A percentile compares a stretch with the other conserved stretches of the same genome.
Evolutionary conservation across 1,140 invertebrate species (phyloP).

Genomic region (Drosophila repletoides): DNA sequence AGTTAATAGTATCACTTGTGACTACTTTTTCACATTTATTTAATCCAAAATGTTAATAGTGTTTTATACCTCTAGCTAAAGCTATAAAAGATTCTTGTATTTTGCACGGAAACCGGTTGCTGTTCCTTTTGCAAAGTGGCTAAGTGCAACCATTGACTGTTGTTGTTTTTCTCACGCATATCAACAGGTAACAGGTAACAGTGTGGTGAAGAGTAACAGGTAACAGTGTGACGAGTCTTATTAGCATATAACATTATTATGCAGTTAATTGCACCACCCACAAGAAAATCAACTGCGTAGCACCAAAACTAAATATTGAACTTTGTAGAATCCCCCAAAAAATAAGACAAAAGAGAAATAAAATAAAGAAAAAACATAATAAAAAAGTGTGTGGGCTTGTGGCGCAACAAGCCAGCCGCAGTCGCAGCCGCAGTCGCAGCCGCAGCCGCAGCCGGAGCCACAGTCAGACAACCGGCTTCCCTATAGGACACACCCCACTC

Average conservation of each 20-base stretch:
- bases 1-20: too few species aligned
- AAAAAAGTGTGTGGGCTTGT: conserved; percentile 37
- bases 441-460: neutral
- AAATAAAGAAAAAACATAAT: conserved; percentile 1
- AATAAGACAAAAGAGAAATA: neutral
- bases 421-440: conserved; percentile 1
- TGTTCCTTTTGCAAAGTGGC: neutral
- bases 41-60: neutral
- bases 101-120: conserved; percentile 17
- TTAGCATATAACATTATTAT: conserved; percentile 25
- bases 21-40: too few species aligned
- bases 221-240: too few species aligned
- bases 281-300: conserved; percentile 2
- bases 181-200: conserved; percentile 46
- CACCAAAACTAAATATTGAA: conserved; percentile 33
- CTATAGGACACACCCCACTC: neutral
- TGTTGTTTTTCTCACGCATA: conserved; percentile 20
- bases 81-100: conserved; percentile 2
- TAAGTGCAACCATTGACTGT: conserved; percentile 9
- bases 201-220: too few species aligned
- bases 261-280: conserved; percentile 1
- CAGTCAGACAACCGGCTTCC: conserved; percentile 39
- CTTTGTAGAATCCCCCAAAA: conserved; percentile 14
- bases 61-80: neutral
- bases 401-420: conserved; percentile 36